phyloP scores from a whole-genome alignment of 2,113 vertebrate genomes.

The Cichladusa arquata region DNA sequence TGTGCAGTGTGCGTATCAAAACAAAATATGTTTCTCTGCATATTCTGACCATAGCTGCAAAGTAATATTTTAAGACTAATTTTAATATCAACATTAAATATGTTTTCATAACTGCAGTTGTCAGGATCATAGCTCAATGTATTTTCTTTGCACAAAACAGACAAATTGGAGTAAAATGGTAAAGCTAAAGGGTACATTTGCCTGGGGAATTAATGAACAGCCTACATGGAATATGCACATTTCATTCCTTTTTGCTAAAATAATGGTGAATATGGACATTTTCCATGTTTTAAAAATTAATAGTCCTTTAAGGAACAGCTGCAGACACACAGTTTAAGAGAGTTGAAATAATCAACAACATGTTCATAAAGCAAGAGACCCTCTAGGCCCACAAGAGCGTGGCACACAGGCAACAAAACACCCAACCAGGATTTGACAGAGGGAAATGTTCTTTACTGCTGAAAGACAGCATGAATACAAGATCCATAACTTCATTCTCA shows the following conservation, averaged over 20 bases:
- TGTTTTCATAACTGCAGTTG: background rate
- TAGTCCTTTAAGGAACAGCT: background rate
- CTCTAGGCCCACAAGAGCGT: background rate
- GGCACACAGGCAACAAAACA: background rate
- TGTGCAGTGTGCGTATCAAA: background rate
- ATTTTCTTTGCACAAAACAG: background rate
- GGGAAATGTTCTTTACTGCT: background rate
- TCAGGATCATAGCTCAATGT: background rate
- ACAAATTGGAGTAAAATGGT: background rate
- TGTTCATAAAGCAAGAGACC: background rate
- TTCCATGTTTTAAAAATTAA: background rate
- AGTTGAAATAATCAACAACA: background rate
- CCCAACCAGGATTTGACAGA: background rate
- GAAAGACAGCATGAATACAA: background rate
- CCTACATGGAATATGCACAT: background rate
- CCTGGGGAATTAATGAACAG: background rate
- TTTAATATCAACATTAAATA: constrained; percentile 9
- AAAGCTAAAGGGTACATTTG: background rate
- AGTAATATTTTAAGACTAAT: constrained; percentile 4
- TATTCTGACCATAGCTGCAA: background rate
- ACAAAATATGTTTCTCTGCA: background rate
- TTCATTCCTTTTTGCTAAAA: background rate
- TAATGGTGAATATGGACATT: background rate
- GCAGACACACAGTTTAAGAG: background rate
- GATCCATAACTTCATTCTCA: background rate